Evolutionary conservation across 2,113 vertebrate species (phyloP).

Genomic region (Bufo bufo): DNA sequence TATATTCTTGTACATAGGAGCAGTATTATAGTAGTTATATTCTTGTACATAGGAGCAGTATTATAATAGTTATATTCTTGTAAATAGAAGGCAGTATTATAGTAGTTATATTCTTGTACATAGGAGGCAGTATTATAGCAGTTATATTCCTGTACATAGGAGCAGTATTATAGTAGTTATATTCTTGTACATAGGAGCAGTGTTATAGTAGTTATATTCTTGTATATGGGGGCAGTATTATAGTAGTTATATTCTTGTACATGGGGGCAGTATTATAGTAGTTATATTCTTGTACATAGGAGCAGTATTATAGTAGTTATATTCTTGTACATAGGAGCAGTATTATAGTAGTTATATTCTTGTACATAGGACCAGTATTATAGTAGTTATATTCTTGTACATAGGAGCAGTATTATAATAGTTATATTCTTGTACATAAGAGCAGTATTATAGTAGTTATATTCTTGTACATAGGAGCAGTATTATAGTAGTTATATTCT

Average conservation of each 20-base stretch:
- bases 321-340: not conserved
- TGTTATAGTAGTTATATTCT: not conserved
- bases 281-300: not conserved
- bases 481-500: conserved; percentile 20
- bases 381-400: conserved; percentile 1
- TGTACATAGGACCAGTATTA: not conserved
- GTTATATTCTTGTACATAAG: not conserved
- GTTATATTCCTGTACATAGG: not conserved
- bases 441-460: not conserved
- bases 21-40: not conserved
- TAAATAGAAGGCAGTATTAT: not conserved
- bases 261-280: not conserved
- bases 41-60: not conserved
- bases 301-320: not conserved
- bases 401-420: not conserved
- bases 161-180: not conserved
- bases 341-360: conserved; percentile 6
- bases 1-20: not conserved
- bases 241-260: not conserved
- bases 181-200: not conserved
- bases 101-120: not conserved
- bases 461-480: conserved; percentile 3
- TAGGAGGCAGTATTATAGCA: not conserved
- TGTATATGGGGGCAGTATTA: not conserved
- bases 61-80: not conserved